Conservation (phyloP, 2,888 invertebrate genomes). For the Diarsia rubi region DNA sequence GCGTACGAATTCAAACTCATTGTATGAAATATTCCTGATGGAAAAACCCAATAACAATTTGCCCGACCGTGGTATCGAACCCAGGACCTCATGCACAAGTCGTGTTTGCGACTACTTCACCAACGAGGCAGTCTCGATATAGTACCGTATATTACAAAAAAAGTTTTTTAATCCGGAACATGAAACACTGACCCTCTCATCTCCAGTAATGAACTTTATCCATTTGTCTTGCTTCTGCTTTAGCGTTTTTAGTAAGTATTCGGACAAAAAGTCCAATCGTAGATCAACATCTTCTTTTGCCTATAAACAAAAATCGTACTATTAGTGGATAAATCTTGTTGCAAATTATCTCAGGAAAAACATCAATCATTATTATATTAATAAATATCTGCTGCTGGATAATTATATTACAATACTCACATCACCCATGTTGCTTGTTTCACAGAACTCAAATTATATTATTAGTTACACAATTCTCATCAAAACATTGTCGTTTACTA, state of each 20-base stretch:
- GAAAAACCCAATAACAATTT: too few species aligned
- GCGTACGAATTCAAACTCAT: too few species aligned
- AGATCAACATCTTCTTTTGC: constrained; percentile 90
- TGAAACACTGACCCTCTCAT: constrained; percentile 90
- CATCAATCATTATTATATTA: background rate
- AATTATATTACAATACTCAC: constrained; percentile 71
- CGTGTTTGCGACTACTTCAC: too few species aligned
- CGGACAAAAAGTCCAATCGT: constrained; percentile 95
- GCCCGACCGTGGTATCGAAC: too few species aligned
- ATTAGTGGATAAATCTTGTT: background rate
- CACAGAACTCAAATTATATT: constrained; percentile 13
- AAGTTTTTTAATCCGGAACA: background rate
- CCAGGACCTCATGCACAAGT: too few species aligned
- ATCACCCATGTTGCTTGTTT: constrained; percentile 75
- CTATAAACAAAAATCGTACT: background rate
- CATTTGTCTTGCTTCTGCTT: constrained; percentile 97
- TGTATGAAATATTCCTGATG: too few species aligned
- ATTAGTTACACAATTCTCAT: constrained; percentile 11
- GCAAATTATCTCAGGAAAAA: background rate
- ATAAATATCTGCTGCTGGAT: background rate
- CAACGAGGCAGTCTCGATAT: too few species aligned
- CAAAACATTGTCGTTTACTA: constrained; percentile 47
- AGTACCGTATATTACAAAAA: background rate
- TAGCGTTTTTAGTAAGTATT: constrained; percentile 93
- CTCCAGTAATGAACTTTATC: constrained; percentile 95